These are phyloP conservation scores for Climacteris rufus DNA, from an alignment of 2,113 vertebrate genomes.

Conservation along the genomic window DNA sequence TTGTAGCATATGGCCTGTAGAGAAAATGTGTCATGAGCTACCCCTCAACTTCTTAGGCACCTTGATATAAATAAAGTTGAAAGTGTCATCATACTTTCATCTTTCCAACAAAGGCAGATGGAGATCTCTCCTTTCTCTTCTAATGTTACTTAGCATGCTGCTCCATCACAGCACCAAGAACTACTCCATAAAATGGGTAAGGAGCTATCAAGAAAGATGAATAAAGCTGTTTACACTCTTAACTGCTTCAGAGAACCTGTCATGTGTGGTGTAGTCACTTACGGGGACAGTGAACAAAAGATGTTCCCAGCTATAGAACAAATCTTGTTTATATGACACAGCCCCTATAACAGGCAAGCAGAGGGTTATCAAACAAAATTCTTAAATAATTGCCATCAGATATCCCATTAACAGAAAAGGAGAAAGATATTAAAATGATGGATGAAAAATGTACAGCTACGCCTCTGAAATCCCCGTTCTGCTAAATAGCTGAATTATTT, in stretches of 20 bases:
- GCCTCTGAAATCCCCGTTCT: not conserved
- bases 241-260: not conserved
- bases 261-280: not conserved
- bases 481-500: conserved; percentile 49
- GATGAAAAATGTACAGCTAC: not conserved
- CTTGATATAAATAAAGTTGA: not conserved
- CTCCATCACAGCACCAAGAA: not conserved
- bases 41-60: not conserved
- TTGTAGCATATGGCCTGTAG: not conserved
- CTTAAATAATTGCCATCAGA: not conserved
- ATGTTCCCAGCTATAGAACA: not conserved
- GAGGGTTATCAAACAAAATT: not conserved
- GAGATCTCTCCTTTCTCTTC: not conserved
- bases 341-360: not conserved
- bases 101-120: not conserved
- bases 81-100: not conserved
- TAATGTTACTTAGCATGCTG: not conserved
- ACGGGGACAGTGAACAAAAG: not conserved
- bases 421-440: not conserved
- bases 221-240: not conserved
- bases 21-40: not conserved
- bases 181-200: conserved; percentile 15
- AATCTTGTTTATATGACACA: not conserved
- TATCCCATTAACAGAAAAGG: not conserved
- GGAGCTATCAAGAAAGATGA: conserved; percentile 11